Percentiles rank a stretch among this genome's conserved stretches.
phyloP scores from a whole-genome alignment of 37 sponge, comb jelly and placozoan species.

The Agelas oroides region DNA sequence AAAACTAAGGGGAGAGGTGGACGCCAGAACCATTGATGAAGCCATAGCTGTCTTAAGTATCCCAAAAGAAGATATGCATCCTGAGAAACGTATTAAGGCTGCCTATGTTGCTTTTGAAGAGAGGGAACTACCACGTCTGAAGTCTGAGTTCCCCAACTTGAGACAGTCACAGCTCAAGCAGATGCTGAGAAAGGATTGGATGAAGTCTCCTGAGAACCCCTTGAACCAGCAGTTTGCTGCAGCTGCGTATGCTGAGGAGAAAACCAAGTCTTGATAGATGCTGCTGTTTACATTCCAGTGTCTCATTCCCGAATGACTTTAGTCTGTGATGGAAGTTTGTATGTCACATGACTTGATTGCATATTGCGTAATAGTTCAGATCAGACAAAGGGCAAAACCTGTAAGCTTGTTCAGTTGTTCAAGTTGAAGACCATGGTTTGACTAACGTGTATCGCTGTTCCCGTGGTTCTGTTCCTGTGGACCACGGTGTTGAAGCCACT shows the following conservation, averaged over 20 bases:
- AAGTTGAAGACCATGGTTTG: constrained; percentile 42
- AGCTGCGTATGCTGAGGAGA: no score
- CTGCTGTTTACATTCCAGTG: no score
- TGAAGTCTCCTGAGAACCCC: constrained; percentile 97
- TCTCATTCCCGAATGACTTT: no score
- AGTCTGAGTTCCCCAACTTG: constrained; percentile 87
- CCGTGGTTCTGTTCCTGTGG: constrained; percentile 65
- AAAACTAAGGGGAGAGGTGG: constrained; percentile 57
- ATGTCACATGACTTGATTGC: no score
- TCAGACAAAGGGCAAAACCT: no score
- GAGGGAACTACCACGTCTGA: constrained; percentile 77
- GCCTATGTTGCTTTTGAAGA: constrained; percentile 94
- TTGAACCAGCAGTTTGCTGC: constrained; percentile 74
- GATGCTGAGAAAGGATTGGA: constrained; percentile 94
- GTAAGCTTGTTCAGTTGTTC: no score
- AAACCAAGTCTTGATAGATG: no score
- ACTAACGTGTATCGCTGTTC: constrained; percentile 58
- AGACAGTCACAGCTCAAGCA: constrained; percentile 94
- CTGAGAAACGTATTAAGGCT: constrained; percentile 84
- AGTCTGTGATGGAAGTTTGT: no score
- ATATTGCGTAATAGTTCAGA: no score
- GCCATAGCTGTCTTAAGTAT: constrained; percentile 85
- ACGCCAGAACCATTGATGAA: constrained; percentile 88
- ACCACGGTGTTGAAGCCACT: constrained; percentile 30
- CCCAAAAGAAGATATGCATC: constrained; percentile 68